phyloP scores from a whole-genome alignment of 2,113 vertebrate genomes.

The Callipepla squamata region DNA sequence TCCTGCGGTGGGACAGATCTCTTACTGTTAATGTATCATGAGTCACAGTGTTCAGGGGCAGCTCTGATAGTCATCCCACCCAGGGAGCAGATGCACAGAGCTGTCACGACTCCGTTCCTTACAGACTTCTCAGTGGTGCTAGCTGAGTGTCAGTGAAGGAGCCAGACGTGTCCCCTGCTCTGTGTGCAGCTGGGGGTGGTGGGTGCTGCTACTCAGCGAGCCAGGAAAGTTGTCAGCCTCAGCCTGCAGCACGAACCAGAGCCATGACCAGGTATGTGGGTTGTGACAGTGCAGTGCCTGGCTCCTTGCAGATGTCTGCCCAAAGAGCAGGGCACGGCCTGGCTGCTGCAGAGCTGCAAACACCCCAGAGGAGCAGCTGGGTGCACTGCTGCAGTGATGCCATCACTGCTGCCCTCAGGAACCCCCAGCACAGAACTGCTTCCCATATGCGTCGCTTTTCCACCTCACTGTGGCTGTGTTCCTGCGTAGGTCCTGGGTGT shows the following conservation, averaged over 20 bases:
- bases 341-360: background rate
- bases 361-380: background rate
- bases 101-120: conserved; percentile 26
- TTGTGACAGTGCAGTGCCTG: background rate
- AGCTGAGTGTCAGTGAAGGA: background rate
- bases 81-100: background rate
- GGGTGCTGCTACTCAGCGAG: background rate
- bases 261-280: rapidly evolving
- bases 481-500: background rate
- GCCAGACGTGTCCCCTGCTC: background rate
- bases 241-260: background rate
- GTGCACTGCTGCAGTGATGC: background rate
- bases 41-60: conserved; percentile 5
- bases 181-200: background rate
- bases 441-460: background rate
- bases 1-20: background rate
- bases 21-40: background rate
- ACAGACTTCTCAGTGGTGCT: background rate
- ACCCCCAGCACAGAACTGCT: background rate
- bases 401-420: background rate
- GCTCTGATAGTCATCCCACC: background rate
- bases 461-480: background rate
- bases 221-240: background rate
- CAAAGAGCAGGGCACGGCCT: background rate
- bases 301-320: background rate